Base-by-base conservation (phyloP, 2,888 invertebrate genomes). In the Aphodius sticticus region DNA sequence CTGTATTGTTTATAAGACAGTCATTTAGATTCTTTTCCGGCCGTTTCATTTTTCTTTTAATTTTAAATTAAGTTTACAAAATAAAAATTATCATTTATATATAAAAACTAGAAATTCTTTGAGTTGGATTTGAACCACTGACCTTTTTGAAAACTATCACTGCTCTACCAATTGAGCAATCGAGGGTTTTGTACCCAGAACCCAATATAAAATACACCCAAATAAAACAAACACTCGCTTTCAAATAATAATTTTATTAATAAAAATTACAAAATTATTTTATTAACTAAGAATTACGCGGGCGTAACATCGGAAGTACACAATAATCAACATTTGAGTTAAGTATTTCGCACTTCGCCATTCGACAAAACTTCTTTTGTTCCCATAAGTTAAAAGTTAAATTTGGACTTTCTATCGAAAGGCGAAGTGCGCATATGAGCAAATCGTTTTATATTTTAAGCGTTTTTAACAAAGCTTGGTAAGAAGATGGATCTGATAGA, bases 161-260 rank as follows among this genome's bases (percentile, higher is more conserved):
- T 87, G 87, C 87, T 88, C 87, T 88, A 88, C 88, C 88, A 87
- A 88, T 87, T 87, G 87, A 87, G 86, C 86, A 87, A 87, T 87
- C 87, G 87, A 87, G 87, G 87, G 87, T 87, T 83, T 84, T 76
- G 76, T 26, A 26, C 26, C 26, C 26, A 26, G 2, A 26, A 26
- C 26, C 26, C 26, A n/a, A n/a, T n/a, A 38, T 53, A 53, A 12
- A 53, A 53, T 5, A 12, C 2, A 53, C 7, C 71, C 16, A 26
- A 26, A 74, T 26, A 26, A 26, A 26, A 26, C 26, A 26, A 26
- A 26, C 1, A 26, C 1, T n/a, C 35, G 9, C 36, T 74, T 74
- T 74, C 37, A 74, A 74, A 77, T 69, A 78, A 74, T 77, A 53
- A 53, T 79, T 81, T 81, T 81, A 81, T 81, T 81, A 79, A 77